Evolutionary conservation across 2,797 vertebrate genomes (phyloP), one percentile per base, ranked within the genome.

Genomic region (Botia kubotai): DNA sequence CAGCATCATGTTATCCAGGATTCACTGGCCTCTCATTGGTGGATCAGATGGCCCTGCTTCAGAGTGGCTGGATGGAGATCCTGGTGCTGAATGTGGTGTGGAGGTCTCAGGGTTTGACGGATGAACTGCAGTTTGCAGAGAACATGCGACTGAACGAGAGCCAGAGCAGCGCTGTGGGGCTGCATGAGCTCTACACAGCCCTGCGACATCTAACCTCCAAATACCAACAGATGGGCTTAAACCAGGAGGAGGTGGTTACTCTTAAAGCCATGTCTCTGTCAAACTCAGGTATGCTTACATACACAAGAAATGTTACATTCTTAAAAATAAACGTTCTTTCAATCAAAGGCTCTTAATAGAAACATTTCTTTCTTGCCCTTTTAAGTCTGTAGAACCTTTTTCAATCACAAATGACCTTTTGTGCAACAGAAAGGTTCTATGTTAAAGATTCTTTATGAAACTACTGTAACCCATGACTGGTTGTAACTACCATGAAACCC

Each of bases 11-110:
- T 33, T 63, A 53, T 8, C 1, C 79, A 94, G 93, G 93, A 1
- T 94, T 94, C 86, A 87, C 90, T 0, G 50, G 50, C 0, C 92
- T 94, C n/a, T 91, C 92, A 52, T 83, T 94, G 90, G 90, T 89
- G 10, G 93, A 94, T 76, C 93, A 94, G 91, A 94, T 93, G 91
- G 91, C 92, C 0, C 75, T 94, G 77, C 87, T 94, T 48, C 93
- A 94, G 86, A 92, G 92, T 0, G 92, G 93, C 11, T 94, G 93
- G 93, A 93, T 94, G 93, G 93, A 94, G 85, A 88, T 87, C 0
- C 85, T 94, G 86, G 83, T 93, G 21, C 89, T 93, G 52, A 87
- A 88, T 3, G 92, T 94, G 86, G 93, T 91, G 58, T 93, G 89
- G 86, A 86, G 91, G 0, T 94, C 93, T 0, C 89, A 90, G 82